Percentiles rank a stretch among this genome's conserved stretches.
phyloP scores from a whole-genome alignment of 2,888 invertebrate species.

The Lycia hirtaria region DNA sequence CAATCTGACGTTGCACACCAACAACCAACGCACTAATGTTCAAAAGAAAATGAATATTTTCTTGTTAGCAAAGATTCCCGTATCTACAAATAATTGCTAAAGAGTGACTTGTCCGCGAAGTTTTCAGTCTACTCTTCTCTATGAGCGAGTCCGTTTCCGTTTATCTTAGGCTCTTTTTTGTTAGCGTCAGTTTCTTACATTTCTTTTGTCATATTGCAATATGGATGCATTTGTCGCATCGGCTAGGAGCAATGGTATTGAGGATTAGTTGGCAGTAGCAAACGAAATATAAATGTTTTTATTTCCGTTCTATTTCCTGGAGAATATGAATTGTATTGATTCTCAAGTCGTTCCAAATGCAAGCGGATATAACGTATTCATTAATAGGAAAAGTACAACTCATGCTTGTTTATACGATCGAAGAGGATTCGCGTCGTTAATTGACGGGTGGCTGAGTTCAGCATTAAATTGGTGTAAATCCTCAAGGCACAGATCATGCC shows the following conservation, averaged over 20 bases:
- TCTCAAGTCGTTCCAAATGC: conserved; percentile 11
- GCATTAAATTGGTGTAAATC: conserved; percentile 83
- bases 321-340: conserved; percentile 29
- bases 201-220: conserved; percentile 74
- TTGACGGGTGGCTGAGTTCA: conserved; percentile 75
- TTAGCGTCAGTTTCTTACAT: conserved; percentile 71
- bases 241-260: conserved; percentile 51
- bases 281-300: conserved; percentile 36
- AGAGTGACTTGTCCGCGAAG: conserved; percentile 68
- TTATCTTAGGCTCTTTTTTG: conserved; percentile 79
- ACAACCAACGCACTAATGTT: conserved; percentile 2
- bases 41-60: conserved; percentile 36
- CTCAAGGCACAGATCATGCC: conserved; percentile 84
- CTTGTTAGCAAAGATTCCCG: conserved; percentile 58
- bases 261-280: conserved; percentile 42
- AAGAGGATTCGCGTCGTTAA: conserved; percentile 70
- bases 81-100: conserved; percentile 63
- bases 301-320: conserved; percentile 27
- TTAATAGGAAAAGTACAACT: conserved; percentile 23
- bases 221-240: conserved; percentile 69
- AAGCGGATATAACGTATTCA: conserved; percentile 30
- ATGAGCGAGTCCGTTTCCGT: conserved; percentile 79
- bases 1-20: background rate
- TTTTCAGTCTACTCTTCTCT: conserved; percentile 80
- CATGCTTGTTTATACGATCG: conserved; percentile 51